A percentile compares a stretch with the other conserved stretches of the same genome.
Conservation (phyloP, 2,113 vertebrate genomes). For the Microcebus griseorufus region DNA sequence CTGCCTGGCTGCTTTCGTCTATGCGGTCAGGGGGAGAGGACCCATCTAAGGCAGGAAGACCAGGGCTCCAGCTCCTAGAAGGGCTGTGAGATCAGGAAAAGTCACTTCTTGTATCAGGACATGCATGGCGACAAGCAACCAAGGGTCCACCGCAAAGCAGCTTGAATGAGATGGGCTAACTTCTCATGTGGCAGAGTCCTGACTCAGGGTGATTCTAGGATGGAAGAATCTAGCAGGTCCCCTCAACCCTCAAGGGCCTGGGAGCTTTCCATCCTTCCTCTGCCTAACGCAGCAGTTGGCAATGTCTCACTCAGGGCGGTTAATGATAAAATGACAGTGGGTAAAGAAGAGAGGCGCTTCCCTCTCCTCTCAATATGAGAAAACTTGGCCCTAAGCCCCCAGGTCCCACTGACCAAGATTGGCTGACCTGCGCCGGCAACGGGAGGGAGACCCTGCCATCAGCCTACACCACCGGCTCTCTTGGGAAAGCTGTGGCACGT, state of each 20-base stretch:
- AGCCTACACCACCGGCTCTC: background rate
- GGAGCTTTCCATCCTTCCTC: background rate
- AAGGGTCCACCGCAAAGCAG: background rate
- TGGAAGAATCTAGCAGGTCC: no score
- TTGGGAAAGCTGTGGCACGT: accelerated
- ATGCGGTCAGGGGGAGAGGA: background rate
- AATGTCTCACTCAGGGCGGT: background rate
- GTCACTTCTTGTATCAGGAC: background rate
- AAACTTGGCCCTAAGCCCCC: background rate
- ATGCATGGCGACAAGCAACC: background rate
- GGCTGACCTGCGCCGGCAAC: accelerated
- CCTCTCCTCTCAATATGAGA: background rate
- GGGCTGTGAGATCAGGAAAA: background rate
- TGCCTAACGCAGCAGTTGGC: background rate
- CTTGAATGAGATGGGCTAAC: background rate
- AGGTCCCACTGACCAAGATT: background rate
- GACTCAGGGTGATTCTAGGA: accelerated
- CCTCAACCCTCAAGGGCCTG: background rate
- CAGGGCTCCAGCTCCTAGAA: background rate
- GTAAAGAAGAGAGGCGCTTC: no score
- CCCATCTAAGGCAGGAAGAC: background rate
- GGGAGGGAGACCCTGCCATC: background rate
- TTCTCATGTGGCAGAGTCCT: background rate
- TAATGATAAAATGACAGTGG: background rate
- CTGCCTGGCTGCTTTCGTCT: background rate